These are phyloP conservation scores for Coregonus ussuriensis DNA, from an alignment of 2,797 vertebrate species.

Conservation along the genomic window DNA sequence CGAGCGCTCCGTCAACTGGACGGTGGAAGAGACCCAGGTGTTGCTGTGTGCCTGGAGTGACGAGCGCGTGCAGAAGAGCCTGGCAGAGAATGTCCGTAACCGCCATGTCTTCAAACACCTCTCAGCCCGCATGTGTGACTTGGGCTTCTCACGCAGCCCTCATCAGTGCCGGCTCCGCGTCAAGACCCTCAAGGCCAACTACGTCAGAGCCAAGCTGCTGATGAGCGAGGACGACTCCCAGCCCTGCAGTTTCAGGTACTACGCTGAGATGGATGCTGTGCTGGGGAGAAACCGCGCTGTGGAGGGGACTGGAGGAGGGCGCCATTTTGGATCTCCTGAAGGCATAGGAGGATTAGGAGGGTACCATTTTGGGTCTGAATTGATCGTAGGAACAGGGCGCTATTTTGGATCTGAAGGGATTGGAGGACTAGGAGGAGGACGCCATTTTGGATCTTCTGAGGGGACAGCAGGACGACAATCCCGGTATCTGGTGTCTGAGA, in stretches of 20 bases:
- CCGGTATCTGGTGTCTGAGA: slow-evolving; percentile 31
- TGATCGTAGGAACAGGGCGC: neutral
- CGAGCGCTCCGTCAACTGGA: slow-evolving; percentile 69
- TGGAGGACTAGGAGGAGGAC: neutral
- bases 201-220: slow-evolving; percentile 60
- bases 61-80: slow-evolving; percentile 64
- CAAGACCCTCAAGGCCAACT: slow-evolving; percentile 70
- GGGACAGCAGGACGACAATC: slow-evolving; percentile 15
- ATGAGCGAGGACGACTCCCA: slow-evolving; percentile 44
- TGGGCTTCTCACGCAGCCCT: slow-evolving; percentile 61
- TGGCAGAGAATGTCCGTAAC: slow-evolving; percentile 67
- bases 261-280: slow-evolving; percentile 65
- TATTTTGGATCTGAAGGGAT: neutral
- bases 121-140: slow-evolving; percentile 61
- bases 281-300: slow-evolving; percentile 41
- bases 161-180: slow-evolving; percentile 67
- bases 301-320: slow-evolving; percentile 5
- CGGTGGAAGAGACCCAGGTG: slow-evolving; percentile 66
- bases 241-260: slow-evolving; percentile 62
- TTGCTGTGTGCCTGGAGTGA: slow-evolving; percentile 69
- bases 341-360: neutral
- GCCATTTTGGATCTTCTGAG: slow-evolving; percentile 10
- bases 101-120: slow-evolving; percentile 69
- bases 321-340: neutral
- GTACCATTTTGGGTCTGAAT: slow-evolving; percentile 1